Base-by-base conservation (phyloP, 1,140 invertebrate species). In the Drosophila navojoa region DNA sequence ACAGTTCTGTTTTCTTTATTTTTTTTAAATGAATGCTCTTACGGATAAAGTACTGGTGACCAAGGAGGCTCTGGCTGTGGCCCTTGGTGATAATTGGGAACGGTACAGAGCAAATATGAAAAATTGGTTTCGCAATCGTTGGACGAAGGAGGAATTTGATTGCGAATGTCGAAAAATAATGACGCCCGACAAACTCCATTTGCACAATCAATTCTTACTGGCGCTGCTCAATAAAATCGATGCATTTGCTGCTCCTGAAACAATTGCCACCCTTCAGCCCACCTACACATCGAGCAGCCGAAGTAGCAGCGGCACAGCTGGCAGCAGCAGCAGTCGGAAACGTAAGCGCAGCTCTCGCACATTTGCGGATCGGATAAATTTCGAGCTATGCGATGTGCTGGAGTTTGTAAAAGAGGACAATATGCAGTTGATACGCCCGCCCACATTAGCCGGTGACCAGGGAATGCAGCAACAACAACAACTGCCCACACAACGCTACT, bases 131-230 rank as follows among this genome's bases (percentile, higher is more conserved):
- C 94, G 95, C 73, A 95, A 95, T 93, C 95, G 95, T 84, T 93
- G 95, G 78, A 95, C 95, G 0, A 97, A 96, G 91, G 96, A 96
- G 92, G 95, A 97, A 74, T 97, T 97, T 92, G 96, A 97, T 87
- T 84, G 91, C 3, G 95, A 96, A 92, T 96, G 95, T 5, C 93
- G 96, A 38, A 94, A 94, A 87, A 92, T 97, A 1, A 92, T 97
- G 70, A 93, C 93, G 6, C 87, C 93, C 3, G 95, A 96, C 49
- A 94, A 96, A 92, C 94, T 97, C 38, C 95, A 95, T 91, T 93
- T 96, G 25, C 96, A 97, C 87, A 97, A 97, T 93, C 95, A 97
- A 79, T 97, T 97, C 90, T 92, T 97, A 5, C 89, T 97, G 7
- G 96, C 96, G 9, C 93, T 97, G 47, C 93, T 97, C 9, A 96